Conservation (phyloP, 1,140 invertebrate species). For the Ptiloglossa arizonensis region DNA sequence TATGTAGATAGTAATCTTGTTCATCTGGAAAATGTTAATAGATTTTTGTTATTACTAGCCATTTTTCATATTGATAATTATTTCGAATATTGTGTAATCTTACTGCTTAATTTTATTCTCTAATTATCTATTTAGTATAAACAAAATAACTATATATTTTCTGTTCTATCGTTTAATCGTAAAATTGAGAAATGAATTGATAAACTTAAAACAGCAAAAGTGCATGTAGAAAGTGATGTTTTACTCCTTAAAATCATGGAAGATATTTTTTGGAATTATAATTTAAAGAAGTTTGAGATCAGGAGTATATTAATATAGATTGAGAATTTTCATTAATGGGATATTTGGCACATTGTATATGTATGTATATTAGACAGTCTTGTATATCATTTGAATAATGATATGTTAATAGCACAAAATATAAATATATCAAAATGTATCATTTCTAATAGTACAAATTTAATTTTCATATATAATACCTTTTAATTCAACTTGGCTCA, state of each 20-base stretch:
- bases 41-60: constrained; percentile 30
- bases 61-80: constrained; percentile 28
- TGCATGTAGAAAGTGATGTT: constrained; percentile 13
- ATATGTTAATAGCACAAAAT: background rate
- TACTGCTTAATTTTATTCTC: constrained; percentile 30
- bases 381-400: background rate
- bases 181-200: constrained; percentile 24
- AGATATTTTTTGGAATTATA: background rate
- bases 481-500: constrained; percentile 4
- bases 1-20: constrained; percentile 25
- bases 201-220: constrained; percentile 26
- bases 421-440: background rate
- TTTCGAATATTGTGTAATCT: constrained; percentile 12
- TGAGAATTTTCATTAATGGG: constrained; percentile 13
- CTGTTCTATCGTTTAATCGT: constrained; percentile 16
- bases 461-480: background rate
- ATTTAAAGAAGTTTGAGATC: constrained; percentile 34
- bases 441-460: background rate
- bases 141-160: background rate
- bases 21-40: constrained; percentile 11
- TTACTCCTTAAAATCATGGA: constrained; percentile 24
- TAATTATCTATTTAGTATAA: constrained; percentile 28
- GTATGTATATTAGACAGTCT: background rate
- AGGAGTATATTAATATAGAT: constrained; percentile 33
- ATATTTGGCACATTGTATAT: constrained; percentile 13